phyloP scores from a whole-genome alignment of 2,113 vertebrate genomes.

The Pao palembangensis region DNA sequence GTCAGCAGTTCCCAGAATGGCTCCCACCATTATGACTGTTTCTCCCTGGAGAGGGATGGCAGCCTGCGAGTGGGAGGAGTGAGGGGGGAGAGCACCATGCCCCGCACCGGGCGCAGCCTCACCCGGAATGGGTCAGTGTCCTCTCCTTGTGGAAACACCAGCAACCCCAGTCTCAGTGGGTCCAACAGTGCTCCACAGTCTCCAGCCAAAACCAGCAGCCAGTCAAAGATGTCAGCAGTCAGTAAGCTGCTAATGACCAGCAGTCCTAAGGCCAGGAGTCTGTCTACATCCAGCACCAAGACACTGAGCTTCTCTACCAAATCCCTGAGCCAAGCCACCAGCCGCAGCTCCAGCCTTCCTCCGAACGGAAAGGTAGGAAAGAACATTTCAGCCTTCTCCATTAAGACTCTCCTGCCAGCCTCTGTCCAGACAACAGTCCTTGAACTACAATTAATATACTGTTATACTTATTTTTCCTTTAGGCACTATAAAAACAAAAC shows the following conservation, averaged over 20 bases:
- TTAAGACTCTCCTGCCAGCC: not conserved
- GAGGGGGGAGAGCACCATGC: conserved; percentile 87
- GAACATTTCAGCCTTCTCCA: not conserved
- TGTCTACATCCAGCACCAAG: conserved; percentile 90
- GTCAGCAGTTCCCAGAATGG: conserved; percentile 47
- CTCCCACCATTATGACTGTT: conserved; percentile 84
- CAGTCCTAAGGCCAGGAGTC: conserved; percentile 86
- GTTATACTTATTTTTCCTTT: not conserved
- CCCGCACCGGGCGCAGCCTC: conserved; percentile 82
- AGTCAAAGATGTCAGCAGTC: conserved; percentile 92
- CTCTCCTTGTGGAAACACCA: conserved; percentile 52
- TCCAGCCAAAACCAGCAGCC: conserved; percentile 77
- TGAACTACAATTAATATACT: not conserved
- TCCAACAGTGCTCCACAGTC: conserved; percentile 78
- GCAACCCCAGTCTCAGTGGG: conserved; percentile 33
- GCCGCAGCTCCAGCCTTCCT: conserved; percentile 85
- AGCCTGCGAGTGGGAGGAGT: conserved; percentile 75
- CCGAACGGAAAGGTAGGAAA: conserved; percentile 80
- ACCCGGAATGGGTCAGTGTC: conserved; percentile 78
- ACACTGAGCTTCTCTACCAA: conserved; percentile 96
- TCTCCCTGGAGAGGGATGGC: conserved; percentile 89
- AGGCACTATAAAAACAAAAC: not conserved
- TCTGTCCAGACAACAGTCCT: not conserved
- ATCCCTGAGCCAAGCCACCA: conserved; percentile 86
- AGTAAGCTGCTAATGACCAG: conserved; percentile 93